Evolutionary conservation across 2,113 vertebrate species (phyloP), one percentile per base, ranked within the genome.

Genomic region (Trichechus manatus): DNA sequence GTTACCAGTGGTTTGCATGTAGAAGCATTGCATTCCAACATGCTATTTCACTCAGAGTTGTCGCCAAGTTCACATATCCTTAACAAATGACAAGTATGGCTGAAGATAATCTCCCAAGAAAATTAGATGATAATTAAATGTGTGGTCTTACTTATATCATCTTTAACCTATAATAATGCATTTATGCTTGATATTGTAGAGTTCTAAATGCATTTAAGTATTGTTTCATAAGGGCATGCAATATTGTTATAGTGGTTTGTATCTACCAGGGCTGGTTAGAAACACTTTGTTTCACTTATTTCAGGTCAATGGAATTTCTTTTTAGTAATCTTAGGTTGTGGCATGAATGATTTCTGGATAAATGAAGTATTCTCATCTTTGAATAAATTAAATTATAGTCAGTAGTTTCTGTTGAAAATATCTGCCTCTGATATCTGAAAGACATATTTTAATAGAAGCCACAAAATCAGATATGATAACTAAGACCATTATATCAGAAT

Each of bases 401-500:
- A 87, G 15, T 31, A n/a, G 2, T 53, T 96, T 80, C 53, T 72
- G 4, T 33, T 85, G 47, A 85, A 93, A 77, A 81, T 29, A 91
- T 19, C 29, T 91, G 61, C 9, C 50, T 79, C 33, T 56, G n/a
- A 86, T 56, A 91, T 80, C 22, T 79, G 11, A 59, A 89, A 50
- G 17, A 83, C 96, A 63, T 33, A 44, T 11, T 61, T 93, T 70
- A 15, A 80, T 50, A 31, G 6, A 27, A 82, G 44, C 56, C 84
- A 85, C 87, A 68, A 66, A 89, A 85, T 89, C 70, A 91, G 77
- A 92, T 27, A 68, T 39, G 11, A 95, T 86, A 94, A 89, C 1
- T 5, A 89, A 80, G 91, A 89, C 88, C 64, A 94, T 93, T 70
- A 81, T 72, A 87, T 95, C n/a, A 89, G 44, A 82, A 59, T 92